Conservation (phyloP, 1,140 invertebrate species). For the Aphelenchoides besseyi region DNA sequence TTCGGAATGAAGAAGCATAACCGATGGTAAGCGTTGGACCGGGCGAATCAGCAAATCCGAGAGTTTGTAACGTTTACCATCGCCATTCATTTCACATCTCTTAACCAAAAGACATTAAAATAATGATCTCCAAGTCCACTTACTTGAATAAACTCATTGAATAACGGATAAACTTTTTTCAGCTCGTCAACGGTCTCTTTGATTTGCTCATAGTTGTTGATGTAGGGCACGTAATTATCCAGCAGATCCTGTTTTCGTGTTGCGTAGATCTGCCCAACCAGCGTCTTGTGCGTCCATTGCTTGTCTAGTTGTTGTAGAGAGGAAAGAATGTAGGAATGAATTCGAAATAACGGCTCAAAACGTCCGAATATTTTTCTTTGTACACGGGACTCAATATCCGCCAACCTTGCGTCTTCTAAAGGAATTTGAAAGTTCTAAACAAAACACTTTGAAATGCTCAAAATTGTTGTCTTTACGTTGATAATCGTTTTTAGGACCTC, state of each 20-base stretch:
- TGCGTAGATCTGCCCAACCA: slow-evolving; percentile 7
- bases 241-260: not conserved
- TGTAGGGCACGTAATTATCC: slow-evolving; percentile 14
- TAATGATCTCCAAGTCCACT: not conserved
- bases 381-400: not conserved
- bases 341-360: not conserved
- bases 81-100: not conserved
- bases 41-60: slow-evolving; percentile 14
- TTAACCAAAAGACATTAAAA: not conserved
- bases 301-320: not conserved
- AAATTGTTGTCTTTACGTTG: not conserved
- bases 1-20: not conserved
- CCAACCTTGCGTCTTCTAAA: not conserved
- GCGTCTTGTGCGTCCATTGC: not conserved
- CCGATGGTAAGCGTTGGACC: slow-evolving; percentile 15
- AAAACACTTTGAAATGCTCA: not conserved
- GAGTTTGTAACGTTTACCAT: not conserved
- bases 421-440: slow-evolving; percentile 11
- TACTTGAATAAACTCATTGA: slow-evolving; percentile 1
- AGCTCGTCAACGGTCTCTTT: not conserved
- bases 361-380: not conserved
- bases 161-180: not conserved
- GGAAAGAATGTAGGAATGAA: not conserved
- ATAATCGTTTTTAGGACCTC: slow-evolving; percentile 10
- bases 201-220: slow-evolving; percentile 10